These are phyloP conservation scores for Parus major DNA, from an alignment of 2,113 vertebrate genomes.

Conservation along the genomic window DNA sequence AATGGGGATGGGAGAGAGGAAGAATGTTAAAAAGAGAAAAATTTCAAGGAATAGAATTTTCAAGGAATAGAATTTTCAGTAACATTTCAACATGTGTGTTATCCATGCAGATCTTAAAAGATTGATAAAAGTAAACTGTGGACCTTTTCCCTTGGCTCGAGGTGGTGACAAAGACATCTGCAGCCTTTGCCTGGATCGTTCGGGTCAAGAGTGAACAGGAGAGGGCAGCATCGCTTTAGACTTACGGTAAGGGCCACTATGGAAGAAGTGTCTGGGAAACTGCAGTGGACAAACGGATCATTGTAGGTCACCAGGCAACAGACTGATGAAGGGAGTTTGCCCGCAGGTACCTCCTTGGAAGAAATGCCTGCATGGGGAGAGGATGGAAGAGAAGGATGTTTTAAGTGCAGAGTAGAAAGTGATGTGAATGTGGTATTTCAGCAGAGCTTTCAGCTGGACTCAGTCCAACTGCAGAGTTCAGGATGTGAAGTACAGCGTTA, in stretches of 20 bases:
- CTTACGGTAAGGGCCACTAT: accelerated
- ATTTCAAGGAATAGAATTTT: background rate
- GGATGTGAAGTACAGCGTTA: background rate
- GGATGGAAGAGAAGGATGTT: background rate
- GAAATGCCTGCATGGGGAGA: background rate
- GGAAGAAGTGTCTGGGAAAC: accelerated
- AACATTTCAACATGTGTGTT: background rate
- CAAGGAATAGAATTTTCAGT: background rate
- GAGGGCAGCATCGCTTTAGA: conserved; percentile 41
- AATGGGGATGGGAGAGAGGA: background rate
- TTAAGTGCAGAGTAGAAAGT: background rate
- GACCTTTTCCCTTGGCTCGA: background rate
- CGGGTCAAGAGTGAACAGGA: background rate
- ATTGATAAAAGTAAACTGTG: background rate
- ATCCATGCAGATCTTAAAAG: background rate
- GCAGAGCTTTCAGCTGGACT: background rate
- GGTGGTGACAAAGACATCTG: background rate
- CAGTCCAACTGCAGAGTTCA: background rate
- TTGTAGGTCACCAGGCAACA: background rate
- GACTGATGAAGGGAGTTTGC: background rate
- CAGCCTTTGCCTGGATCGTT: background rate
- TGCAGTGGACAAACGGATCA: accelerated
- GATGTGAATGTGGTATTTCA: background rate
- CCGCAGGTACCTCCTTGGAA: background rate
- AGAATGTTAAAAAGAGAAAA: background rate